phyloP scores from a whole-genome alignment of 2,113 vertebrate genomes.

The Raja brachyura region DNA sequence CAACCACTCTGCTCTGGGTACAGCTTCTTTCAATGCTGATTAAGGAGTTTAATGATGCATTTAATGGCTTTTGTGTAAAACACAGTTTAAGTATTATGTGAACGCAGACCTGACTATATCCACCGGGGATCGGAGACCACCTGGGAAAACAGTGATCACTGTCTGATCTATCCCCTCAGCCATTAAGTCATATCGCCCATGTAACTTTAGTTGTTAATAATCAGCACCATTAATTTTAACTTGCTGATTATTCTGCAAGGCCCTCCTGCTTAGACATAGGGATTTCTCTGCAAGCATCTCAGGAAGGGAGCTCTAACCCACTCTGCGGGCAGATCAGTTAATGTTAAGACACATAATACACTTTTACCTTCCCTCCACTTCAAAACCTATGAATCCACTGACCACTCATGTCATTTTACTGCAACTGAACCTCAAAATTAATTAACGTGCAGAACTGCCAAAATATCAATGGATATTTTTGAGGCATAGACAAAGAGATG shows the following conservation, averaged over 20 bases:
- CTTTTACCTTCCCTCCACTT: background rate
- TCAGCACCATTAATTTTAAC: constrained; percentile 17
- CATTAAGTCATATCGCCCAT: background rate
- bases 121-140: background rate
- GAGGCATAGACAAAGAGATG: too few species aligned
- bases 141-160: background rate
- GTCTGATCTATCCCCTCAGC: background rate
- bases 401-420: background rate
- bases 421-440: background rate
- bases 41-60: background rate
- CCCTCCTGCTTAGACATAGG: background rate
- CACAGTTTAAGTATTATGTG: background rate
- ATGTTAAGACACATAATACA: background rate
- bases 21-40: background rate
- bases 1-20: background rate
- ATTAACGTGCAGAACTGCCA: background rate
- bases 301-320: background rate
- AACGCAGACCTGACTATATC: background rate
- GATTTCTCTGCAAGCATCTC: background rate
- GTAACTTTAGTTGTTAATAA: background rate
- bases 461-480: too few species aligned
- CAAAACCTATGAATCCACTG: background rate
- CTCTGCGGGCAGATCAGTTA: background rate
- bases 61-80: background rate
- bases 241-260: background rate